Percentiles rank a stretch among this genome's conserved stretches.
Conservation (phyloP, 2,888 invertebrate genomes). For the Geotrupes spiniger region DNA sequence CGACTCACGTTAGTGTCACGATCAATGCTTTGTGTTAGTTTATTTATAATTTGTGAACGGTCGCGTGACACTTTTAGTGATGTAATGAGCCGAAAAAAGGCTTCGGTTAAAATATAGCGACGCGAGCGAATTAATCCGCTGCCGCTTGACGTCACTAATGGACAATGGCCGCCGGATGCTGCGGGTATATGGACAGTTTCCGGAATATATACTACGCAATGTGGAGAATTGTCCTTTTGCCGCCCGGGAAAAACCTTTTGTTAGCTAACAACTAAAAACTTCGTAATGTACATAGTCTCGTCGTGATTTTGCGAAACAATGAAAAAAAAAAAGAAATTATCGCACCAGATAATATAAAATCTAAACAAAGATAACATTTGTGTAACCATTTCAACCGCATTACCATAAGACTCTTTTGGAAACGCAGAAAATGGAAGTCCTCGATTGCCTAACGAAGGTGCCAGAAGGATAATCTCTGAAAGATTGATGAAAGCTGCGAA, state of each 20-base stretch:
- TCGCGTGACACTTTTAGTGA: slow-evolving; percentile 37
- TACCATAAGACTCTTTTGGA: too few relatives aligned
- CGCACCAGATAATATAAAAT: too few relatives aligned
- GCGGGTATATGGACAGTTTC: slow-evolving; percentile 33
- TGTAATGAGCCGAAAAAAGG: slow-evolving; percentile 39
- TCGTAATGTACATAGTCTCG: background rate
- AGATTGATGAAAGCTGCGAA: too few relatives aligned
- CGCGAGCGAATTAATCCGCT: slow-evolving; percentile 35
- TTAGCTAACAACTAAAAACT: slow-evolving; percentile 9
- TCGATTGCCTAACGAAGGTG: too few relatives aligned
- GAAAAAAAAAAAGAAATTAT: too few relatives aligned
- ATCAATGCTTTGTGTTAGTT: slow-evolving; percentile 14
- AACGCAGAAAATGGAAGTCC: too few relatives aligned
- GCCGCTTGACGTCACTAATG: slow-evolving; percentile 37
- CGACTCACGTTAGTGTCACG: background rate
- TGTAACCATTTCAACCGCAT: too few relatives aligned
- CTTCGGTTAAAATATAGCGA: slow-evolving; percentile 32
- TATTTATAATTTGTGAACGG: slow-evolving; percentile 28
- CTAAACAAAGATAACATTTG: too few relatives aligned
- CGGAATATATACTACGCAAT: slow-evolving; percentile 29
- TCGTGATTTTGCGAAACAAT: background rate
- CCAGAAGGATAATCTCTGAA: too few relatives aligned
- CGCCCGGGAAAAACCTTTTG: slow-evolving; percentile 19
- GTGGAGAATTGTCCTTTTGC: slow-evolving; percentile 24
- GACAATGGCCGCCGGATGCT: slow-evolving; percentile 37